Conservation (phyloP, 2,113 vertebrate species). For the Electrona antarctica region DNA sequence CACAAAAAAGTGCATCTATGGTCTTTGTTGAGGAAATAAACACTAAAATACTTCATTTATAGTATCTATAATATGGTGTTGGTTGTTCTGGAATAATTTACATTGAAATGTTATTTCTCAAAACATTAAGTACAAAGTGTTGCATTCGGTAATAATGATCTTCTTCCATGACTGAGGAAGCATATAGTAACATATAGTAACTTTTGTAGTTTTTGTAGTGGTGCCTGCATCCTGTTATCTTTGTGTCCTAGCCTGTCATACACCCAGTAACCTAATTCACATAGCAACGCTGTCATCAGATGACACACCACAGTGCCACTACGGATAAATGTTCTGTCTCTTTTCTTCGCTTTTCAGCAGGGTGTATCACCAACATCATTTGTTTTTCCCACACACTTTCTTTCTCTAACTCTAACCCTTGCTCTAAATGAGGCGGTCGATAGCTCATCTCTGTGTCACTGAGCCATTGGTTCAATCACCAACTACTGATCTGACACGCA, state of each 20-base stretch:
- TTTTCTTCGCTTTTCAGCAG: background rate
- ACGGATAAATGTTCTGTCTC: background rate
- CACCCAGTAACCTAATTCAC: background rate
- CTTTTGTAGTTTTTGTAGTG: no score
- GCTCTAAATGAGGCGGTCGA: slow-evolving; percentile 17
- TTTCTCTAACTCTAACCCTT: background rate
- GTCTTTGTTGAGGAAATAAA: no score
- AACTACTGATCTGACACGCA: background rate
- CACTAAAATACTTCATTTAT: no score
- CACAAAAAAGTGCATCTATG: no score
- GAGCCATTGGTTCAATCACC: slow-evolving; percentile 26
- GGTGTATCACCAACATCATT: background rate
- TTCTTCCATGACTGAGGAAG: no score
- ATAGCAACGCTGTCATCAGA: background rate
- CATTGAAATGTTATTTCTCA: no score
- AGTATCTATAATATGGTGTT: no score
- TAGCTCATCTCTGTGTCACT: slow-evolving; percentile 54
- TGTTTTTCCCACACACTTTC: background rate
- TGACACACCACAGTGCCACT: background rate
- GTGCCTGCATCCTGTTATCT: no score
- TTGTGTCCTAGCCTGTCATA: background rate
- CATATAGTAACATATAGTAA: no score
- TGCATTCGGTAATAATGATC: no score
- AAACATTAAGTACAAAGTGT: no score
- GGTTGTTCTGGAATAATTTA: no score